Evolutionary conservation across 2,113 vertebrate genomes (phyloP), one percentile per base, ranked within the genome.

Genomic region (Tursiops truncatus): DNA sequence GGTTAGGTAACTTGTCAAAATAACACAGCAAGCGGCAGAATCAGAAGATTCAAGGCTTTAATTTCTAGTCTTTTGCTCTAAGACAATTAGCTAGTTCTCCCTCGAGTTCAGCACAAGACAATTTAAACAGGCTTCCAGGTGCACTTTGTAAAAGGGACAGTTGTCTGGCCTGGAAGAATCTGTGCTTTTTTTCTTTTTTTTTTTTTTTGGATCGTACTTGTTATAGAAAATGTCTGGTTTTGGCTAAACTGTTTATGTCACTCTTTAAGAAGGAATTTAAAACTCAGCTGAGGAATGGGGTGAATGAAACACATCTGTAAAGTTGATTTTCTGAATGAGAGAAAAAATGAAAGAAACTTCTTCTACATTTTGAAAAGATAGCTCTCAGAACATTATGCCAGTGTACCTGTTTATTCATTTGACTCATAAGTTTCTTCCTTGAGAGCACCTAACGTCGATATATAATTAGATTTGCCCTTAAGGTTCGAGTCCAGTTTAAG

Each of bases 1-100:
- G 79, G 82, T 96, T 97, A 94, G 97, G 79, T 96, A 74, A 92
- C 73, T 94, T 90, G 70, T 98, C 93, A 96, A 26, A 96, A 90
- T 80, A 90, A 95, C 67, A 58, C 67, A 96, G 94, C 63, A 79
- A 89, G 74, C 0, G 10, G 60, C 91, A 96, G 56, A 91, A 88
- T 93, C 62, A 50, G 88, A 87, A 82, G 80, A 86, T 73, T 36
- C 6, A 4, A 93, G 65, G 26, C 95, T 96, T 97, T 92, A 79
- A 74, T 96, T 97, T 94, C 80, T 93, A 56, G 70, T 74, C 58
- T 94, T 94, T 81, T 71, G 56, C 91, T 96, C 95, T 93, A 17
- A 95, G 81, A 88, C 73, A 92, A 71, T 95, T 97, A 73, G 86
- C 60, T 81, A 9, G 50, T 76, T 96, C 85, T 97, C 56, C 33